Base-by-base conservation (phyloP, 2,888 invertebrate genomes). In the Sinhomidia bicolor region DNA sequence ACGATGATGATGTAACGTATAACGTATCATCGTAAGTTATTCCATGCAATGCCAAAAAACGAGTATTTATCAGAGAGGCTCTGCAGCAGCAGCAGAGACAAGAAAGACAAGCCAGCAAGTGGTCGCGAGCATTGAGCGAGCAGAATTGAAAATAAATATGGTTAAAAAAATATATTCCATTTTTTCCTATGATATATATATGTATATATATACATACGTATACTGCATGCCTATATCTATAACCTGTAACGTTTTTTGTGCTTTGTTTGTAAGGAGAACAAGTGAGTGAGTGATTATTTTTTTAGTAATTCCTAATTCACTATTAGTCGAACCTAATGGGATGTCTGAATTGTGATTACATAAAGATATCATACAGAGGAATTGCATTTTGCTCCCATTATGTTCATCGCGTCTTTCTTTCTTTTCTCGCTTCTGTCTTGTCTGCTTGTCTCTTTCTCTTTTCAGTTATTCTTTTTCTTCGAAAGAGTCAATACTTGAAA, bases 261-360 rank as follows among this genome's bases (percentile, higher is more conserved):
- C n/a, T n/a, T n/a, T n/a, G n/a, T n/a, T 51, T 51, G 51, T n/a
- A 57, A 23, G 6, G 23, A 17, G 57, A 41, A 41, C 41, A 57
- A 23, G 23, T 14, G 14, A 23, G 23, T 14, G 14, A 71, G 36
- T 32, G 47, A n/a, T 17, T 85, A 44, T 17, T 74, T 76, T 74
- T 76, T 62, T n/a, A 62, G 62, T 76, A 85, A 85, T 83, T 83
- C 36, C 26, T 71, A 83, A 83, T 85, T 76, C 84, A 85, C 76
- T 62, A 51, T 51, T 51, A 47, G 20, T 14, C 7, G 29, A 51
- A 23, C 44, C 57, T 74, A 84, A 74, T 74, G 60, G 60, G 60
- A 74, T 83, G 60, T 74, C 23, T 74, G 54, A 71, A 83, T 74
- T 32, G 83, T 74, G 74, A 54, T 65, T 74, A 60, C 76, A 84